Evolutionary conservation across 2,113 vertebrate genomes (phyloP).

Genomic region (Anolis sagrei): DNA sequence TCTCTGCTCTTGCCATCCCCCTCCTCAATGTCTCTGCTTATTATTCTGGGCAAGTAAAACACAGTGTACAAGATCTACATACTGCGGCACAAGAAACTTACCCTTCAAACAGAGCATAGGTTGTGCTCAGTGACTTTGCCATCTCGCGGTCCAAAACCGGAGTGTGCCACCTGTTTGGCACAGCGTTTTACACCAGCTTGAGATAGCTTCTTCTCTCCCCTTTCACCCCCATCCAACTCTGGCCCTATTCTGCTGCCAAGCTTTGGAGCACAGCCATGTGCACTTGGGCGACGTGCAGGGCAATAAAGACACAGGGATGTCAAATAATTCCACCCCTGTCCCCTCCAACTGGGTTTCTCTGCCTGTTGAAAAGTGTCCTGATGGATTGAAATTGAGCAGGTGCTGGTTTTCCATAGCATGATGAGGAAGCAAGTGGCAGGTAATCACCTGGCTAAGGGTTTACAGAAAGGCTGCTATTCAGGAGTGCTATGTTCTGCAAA

Average conservation of each 20-base stretch:
- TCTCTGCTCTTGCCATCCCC: not conserved
- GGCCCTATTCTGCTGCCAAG: not conserved
- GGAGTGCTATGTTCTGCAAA: too few species aligned
- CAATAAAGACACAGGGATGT: not conserved
- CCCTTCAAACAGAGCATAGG: conserved; percentile 17
- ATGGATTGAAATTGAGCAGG: not conserved
- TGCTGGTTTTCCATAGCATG: not conserved
- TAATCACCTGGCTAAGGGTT: not conserved
- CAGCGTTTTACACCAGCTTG: not conserved
- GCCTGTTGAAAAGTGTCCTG: not conserved
- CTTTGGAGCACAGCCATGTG: not conserved
- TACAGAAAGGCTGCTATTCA: not conserved
- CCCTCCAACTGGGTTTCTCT: not conserved
- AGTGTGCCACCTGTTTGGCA: not conserved
- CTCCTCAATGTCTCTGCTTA: conserved; percentile 38
- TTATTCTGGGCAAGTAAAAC: conserved; percentile 57
- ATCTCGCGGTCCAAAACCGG: not conserved
- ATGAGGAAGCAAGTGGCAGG: not conserved
- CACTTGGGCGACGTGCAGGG: too few species aligned
- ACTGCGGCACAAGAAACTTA: conserved; percentile 43
- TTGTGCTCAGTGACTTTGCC: not conserved
- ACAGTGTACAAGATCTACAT: conserved; percentile 26
- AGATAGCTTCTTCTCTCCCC: not conserved
- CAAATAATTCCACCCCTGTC: not conserved
- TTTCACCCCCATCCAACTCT: too few species aligned